Evolutionary conservation across 2,113 vertebrate species (phyloP).

Genomic region (Antigone vipio): DNA sequence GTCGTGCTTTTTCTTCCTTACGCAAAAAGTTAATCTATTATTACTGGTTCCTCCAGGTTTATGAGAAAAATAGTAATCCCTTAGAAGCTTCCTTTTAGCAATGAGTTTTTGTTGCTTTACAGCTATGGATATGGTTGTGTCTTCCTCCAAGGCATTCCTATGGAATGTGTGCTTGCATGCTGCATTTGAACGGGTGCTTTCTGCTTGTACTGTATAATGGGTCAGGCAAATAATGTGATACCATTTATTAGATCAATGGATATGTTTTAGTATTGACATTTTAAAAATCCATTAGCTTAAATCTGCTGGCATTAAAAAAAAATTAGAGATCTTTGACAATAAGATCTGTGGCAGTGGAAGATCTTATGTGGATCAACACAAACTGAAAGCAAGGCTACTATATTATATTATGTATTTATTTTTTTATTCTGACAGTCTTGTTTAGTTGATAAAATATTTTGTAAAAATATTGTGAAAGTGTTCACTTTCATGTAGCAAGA

Average conservation of each 20-base stretch:
- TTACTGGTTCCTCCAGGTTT: background rate
- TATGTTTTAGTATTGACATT: constrained; percentile 13
- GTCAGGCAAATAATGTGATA: background rate
- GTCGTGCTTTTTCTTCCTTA: background rate
- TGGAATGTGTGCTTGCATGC: background rate
- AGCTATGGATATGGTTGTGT: background rate
- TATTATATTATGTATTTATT: background rate
- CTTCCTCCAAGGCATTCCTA: background rate
- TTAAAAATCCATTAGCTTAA: constrained; percentile 5
- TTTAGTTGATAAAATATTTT: background rate
- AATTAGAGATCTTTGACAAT: background rate
- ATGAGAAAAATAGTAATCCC: background rate
- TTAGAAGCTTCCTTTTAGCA: background rate
- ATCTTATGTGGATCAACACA: background rate
- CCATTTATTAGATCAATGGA: constrained; percentile 13
- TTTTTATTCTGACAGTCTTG: background rate
- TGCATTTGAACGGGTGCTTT: background rate
- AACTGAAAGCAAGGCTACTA: background rate
- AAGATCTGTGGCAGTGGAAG: background rate
- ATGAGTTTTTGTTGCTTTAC: background rate
- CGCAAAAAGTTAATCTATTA: background rate
- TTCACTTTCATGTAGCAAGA: background rate
- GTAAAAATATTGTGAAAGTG: background rate
- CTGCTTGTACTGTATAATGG: background rate
- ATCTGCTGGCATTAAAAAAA: background rate